Conservation (phyloP, 2,113 vertebrate species). For the Oncorhynchus tshawytscha region DNA sequence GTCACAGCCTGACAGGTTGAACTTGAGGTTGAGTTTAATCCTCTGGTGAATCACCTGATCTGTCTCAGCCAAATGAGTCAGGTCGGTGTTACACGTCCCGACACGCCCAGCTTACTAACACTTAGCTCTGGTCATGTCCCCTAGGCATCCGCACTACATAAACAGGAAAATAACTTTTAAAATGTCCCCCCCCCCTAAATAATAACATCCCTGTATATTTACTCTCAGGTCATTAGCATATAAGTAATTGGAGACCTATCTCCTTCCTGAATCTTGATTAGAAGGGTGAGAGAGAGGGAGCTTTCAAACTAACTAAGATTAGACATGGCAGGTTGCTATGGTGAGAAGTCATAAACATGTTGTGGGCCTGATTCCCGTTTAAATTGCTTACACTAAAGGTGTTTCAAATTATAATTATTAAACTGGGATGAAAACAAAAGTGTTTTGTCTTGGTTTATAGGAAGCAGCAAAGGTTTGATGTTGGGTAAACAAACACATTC, state of each 20-base stretch:
- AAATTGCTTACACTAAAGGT: background rate
- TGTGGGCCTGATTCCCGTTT: background rate
- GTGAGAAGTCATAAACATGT: constrained; percentile 18
- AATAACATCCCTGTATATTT: constrained; percentile 53
- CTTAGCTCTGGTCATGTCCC: constrained; percentile 58
- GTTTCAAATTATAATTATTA: background rate
- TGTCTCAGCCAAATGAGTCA: constrained; percentile 56
- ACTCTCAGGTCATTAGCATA: constrained; percentile 51
- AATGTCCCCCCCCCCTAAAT: constrained; percentile 19
- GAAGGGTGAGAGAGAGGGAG: background rate
- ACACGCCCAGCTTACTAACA: constrained; percentile 41
- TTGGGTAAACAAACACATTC: constrained; percentile 27
- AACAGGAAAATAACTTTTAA: constrained; percentile 49
- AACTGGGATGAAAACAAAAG: constrained; percentile 24
- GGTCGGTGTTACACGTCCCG: constrained; percentile 60
- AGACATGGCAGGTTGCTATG: constrained; percentile 9
- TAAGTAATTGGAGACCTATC: constrained; percentile 43
- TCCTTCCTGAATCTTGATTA: constrained; percentile 9
- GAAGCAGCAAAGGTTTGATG: constrained; percentile 28
- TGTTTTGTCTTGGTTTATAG: constrained; percentile 25
- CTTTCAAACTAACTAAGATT: constrained; percentile 23
- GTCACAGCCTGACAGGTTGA: constrained; percentile 61
- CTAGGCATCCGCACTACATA: constrained; percentile 37
- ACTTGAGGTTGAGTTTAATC: constrained; percentile 55
- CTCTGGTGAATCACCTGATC: constrained; percentile 55